A percentile compares a stretch with the other conserved stretches of the same genome.
Conservation (phyloP, 2,113 vertebrate species). For the Rhizomys pruinosus region DNA sequence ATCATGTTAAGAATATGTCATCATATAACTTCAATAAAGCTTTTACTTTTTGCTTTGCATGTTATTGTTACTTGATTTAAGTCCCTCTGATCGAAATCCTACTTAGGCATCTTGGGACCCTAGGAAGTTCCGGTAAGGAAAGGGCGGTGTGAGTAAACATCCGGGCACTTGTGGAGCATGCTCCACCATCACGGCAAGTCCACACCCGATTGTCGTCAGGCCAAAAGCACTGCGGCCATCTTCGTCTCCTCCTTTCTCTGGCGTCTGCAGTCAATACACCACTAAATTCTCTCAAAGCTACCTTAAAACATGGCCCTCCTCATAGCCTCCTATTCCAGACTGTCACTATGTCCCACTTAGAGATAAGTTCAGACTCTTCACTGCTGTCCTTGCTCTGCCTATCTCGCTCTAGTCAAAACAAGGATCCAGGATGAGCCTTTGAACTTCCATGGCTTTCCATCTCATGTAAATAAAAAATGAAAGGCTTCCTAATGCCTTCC, state of each 20-base stretch:
- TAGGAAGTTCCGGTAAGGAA: not conserved
- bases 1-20: not conserved
- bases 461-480: not conserved
- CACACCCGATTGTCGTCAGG: not conserved
- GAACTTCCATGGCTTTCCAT: not conserved
- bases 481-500: not conserved
- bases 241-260: not conserved
- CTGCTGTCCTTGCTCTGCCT: not conserved
- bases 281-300: not conserved
- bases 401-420: not conserved
- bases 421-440: not conserved
- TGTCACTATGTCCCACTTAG: not conserved
- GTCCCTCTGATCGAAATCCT: not conserved
- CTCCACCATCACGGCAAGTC: not conserved
- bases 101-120: not conserved
- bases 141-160: not conserved
- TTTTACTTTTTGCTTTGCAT: not conserved
- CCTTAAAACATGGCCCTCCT: not conserved
- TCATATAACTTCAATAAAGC: constrained; percentile 53
- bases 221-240: not conserved
- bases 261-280: not conserved
- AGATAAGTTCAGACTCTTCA: not conserved
- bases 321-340: not conserved
- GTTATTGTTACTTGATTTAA: not conserved
- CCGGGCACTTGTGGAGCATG: rapidly evolving